Evolutionary conservation across 2,113 vertebrate genomes (phyloP).

Genomic region (Hydrolagus affinis): DNA sequence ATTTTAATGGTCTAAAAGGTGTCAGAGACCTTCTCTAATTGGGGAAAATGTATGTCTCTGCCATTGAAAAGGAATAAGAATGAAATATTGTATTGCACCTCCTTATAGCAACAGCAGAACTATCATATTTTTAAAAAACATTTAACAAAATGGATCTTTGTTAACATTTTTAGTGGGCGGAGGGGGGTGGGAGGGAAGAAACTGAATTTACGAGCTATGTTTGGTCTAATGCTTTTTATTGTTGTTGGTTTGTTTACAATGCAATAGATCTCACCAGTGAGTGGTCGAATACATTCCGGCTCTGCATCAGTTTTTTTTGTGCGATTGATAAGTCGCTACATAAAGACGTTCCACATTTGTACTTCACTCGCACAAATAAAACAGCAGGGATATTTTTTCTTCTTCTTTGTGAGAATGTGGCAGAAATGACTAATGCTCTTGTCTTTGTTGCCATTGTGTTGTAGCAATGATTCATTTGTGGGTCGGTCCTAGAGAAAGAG

Average conservation of each 20-base stretch:
- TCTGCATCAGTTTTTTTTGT: neutral
- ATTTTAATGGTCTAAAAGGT: neutral
- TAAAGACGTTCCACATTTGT: neutral
- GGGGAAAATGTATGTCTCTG: neutral
- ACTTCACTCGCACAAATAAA: neutral
- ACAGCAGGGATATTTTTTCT: slow-evolving; percentile 11
- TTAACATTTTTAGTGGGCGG: neutral
- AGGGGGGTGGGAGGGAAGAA: neutral
- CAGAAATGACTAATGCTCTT: slow-evolving; percentile 25
- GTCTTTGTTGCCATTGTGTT: slow-evolving; percentile 29
- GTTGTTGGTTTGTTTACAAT: neutral
- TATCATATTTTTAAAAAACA: neutral
- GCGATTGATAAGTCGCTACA: neutral
- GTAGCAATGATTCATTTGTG: slow-evolving; percentile 30
- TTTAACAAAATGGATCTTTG: slow-evolving; percentile 18
- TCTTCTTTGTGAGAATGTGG: slow-evolving; percentile 6
- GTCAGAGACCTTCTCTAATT: neutral
- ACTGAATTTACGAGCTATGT: neutral
- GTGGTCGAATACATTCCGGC: neutral
- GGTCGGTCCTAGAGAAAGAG: slow-evolving; percentile 1
- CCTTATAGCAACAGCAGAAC: neutral
- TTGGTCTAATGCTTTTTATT: neutral
- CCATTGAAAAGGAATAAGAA: neutral
- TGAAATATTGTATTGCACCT: neutral
- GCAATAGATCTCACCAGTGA: neutral